A percentile compares a stretch with the other conserved stretches of the same genome.
These are phyloP conservation scores for Leucophenga montana DNA, from an alignment of 2,888 invertebrate species.

Conservation along the genomic window DNA sequence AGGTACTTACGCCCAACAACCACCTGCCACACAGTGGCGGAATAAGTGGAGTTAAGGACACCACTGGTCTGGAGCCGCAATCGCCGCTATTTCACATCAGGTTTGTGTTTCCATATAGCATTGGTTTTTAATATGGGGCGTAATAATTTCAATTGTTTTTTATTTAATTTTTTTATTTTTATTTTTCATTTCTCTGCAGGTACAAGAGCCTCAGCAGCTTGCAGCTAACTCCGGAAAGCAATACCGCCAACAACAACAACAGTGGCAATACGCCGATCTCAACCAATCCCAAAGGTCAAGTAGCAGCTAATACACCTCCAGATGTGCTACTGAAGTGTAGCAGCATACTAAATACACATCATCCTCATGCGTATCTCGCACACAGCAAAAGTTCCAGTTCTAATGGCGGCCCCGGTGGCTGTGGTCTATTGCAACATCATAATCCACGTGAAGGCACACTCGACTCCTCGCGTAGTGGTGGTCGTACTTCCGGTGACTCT, in stretches of 20 bases:
- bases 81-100: conserved; percentile 74
- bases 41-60: conserved; percentile 56
- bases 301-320: conserved; percentile 53
- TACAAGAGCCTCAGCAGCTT: conserved; percentile 73
- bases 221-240: conserved; percentile 71
- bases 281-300: conserved; percentile 69
- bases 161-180: not conserved
- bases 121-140: no score
- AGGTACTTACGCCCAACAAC: conserved; percentile 68
- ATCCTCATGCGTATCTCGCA: conserved; percentile 55
- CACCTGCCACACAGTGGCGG: conserved; percentile 69
- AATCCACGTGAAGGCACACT: conserved; percentile 80
- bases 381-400: conserved; percentile 67
- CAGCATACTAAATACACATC: conserved; percentile 58
- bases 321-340: conserved; percentile 70
- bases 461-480: conserved; percentile 91
- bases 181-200: conserved; percentile 51
- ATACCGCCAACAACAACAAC: not conserved
- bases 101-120: conserved; percentile 49
- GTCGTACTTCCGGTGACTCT: conserved; percentile 89
- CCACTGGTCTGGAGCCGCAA: conserved; percentile 71
- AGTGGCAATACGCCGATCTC: conserved; percentile 70
- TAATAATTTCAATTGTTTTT: no score
- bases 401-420: conserved; percentile 62
- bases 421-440: conserved; percentile 47